Conservation (phyloP, 1,140 invertebrate genomes). For the Spodoptera litura region DNA sequence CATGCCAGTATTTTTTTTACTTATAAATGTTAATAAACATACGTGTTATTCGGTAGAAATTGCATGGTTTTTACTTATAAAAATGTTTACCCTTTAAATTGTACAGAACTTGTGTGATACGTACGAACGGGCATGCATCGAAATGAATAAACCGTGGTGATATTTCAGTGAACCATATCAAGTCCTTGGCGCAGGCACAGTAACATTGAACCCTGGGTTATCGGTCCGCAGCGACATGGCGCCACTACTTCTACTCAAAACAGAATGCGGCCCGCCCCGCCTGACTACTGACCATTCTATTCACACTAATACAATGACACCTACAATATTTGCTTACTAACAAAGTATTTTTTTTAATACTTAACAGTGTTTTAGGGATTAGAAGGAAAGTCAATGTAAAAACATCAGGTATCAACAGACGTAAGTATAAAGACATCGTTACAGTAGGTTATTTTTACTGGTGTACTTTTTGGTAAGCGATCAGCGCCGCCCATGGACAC, state of each 20-base stretch:
- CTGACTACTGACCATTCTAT: not conserved
- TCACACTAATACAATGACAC: not conserved
- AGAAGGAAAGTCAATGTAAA: no score
- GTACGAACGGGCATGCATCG: not conserved
- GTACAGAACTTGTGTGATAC: no score
- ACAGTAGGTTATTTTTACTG: no score
- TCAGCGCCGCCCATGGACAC: no score
- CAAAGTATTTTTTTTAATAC: no score
- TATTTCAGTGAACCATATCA: slow-evolving; percentile 1
- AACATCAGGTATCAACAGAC: no score
- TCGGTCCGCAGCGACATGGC: slow-evolving; percentile 16
- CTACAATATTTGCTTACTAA: not conserved
- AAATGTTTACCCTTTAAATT: no score
- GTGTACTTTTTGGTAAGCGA: no score
- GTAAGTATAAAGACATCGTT: no score
- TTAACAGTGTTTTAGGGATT: no score
- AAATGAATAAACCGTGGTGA: not conserved
- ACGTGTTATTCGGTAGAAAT: not conserved
- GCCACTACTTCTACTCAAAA: slow-evolving; percentile 39
- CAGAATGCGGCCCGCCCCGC: slow-evolving; percentile 30
- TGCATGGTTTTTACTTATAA: no score
- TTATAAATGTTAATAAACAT: no score
- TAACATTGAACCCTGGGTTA: slow-evolving; percentile 20
- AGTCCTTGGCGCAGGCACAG: slow-evolving; percentile 4
- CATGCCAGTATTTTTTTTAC: not conserved